These are phyloP conservation scores for Prenolepis imparis DNA, from an alignment of 2,888 invertebrate genomes.

Conservation along the genomic window DNA sequence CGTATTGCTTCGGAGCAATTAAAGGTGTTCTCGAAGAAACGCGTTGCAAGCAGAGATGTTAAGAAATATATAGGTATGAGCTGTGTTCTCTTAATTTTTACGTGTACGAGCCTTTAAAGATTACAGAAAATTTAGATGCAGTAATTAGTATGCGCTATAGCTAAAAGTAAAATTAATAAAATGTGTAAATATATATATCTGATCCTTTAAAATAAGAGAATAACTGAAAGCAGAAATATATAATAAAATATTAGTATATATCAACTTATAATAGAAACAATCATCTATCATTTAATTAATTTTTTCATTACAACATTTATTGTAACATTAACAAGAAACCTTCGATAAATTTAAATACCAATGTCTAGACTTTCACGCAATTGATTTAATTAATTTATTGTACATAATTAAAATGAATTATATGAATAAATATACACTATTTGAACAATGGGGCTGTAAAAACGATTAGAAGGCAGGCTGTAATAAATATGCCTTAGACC, in stretches of 20 bases:
- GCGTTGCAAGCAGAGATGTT: background rate
- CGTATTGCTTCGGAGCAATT: background rate
- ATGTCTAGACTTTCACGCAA: background rate
- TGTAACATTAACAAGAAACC: background rate
- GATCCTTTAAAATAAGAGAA: background rate
- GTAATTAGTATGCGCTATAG: background rate
- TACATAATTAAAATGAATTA: background rate
- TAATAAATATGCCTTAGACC: constrained; percentile 11
- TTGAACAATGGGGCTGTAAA: background rate
- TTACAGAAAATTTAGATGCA: background rate
- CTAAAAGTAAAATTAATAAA: background rate
- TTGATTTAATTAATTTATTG: background rate
- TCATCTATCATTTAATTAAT: background rate
- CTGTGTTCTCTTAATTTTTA: background rate
- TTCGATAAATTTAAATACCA: background rate
- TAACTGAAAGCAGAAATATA: background rate
- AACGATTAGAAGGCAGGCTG: background rate
- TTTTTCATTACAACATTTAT: too few relatives aligned
- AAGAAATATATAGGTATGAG: background rate
- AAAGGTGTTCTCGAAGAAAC: background rate
- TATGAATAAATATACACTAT: background rate
- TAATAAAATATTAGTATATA: background rate
- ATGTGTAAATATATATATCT: background rate
- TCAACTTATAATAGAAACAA: background rate
- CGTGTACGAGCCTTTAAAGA: background rate